phyloP scores from a whole-genome alignment of 2,797 vertebrate species.

The Spea hammondii region DNA sequence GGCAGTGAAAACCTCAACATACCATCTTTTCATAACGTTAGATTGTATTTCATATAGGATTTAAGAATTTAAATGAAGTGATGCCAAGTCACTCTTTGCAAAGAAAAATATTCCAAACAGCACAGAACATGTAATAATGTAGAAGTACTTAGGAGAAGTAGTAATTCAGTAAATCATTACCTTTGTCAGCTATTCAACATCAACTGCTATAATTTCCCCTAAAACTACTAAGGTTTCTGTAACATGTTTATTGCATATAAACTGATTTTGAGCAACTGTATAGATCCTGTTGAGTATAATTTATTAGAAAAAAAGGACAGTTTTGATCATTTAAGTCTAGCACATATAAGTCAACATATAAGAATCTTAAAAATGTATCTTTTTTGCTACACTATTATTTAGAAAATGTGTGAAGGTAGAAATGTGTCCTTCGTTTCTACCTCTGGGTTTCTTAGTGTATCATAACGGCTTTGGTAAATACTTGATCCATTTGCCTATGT shows the following conservation, averaged over 20 bases:
- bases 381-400: background rate
- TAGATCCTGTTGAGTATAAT: background rate
- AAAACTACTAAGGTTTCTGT: conserved; percentile 6
- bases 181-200: conserved; percentile 21
- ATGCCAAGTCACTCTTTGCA: background rate
- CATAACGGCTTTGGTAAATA: background rate
- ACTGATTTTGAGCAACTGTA: background rate
- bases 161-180: conserved; percentile 27
- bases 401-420: background rate
- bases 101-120: conserved; percentile 7
- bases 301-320: background rate
- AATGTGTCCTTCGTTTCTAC: background rate
- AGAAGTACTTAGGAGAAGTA: conserved; percentile 10
- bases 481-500: background rate
- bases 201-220: conserved; percentile 11
- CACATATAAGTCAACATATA: background rate
- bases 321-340: background rate
- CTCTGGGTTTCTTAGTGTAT: background rate
- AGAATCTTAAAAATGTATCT: background rate
- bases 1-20: background rate
- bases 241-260: conserved; percentile 5
- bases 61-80: background rate
- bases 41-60: background rate
- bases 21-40: background rate
- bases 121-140: conserved; percentile 5